Conservation (phyloP, 1,140 invertebrate genomes). For the Drosophila pandora region DNA sequence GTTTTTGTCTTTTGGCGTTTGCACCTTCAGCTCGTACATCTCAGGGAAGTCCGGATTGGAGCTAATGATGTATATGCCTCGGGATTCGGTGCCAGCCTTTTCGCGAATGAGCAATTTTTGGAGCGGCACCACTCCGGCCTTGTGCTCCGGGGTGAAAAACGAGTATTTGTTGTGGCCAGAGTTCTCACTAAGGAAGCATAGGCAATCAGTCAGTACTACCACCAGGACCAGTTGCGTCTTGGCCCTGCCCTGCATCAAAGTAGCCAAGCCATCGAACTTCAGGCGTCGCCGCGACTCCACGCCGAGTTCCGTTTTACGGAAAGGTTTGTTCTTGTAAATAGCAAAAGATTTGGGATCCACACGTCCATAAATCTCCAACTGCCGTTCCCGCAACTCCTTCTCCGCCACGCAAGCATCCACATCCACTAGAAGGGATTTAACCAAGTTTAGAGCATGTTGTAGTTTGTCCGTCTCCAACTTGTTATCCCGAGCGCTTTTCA, state of each 20-base stretch:
- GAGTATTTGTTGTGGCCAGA: constrained; percentile 91
- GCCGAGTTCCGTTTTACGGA: constrained; percentile 97
- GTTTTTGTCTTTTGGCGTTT: constrained; percentile 94
- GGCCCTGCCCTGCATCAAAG: constrained; percentile 92
- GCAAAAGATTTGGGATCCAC: constrained; percentile 97
- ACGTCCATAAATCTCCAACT: constrained; percentile 96
- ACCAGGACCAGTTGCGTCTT: constrained; percentile 93
- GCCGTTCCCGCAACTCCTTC: constrained; percentile 94
- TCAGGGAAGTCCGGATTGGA: constrained; percentile 94
- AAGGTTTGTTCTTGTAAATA: constrained; percentile 92
- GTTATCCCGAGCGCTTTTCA: constrained; percentile 94
- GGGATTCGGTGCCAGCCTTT: constrained; percentile 93
- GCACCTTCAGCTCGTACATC: constrained; percentile 97
- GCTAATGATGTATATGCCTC: constrained; percentile 94
- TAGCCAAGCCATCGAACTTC: constrained; percentile 93
- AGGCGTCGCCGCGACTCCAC: constrained; percentile 92
- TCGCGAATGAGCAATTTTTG: constrained; percentile 96
- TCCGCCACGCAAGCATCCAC: constrained; percentile 96
- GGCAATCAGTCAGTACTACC: constrained; percentile 94
- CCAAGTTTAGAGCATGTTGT: constrained; percentile 89
- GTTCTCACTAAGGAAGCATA: constrained; percentile 96
- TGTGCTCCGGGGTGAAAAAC: constrained; percentile 94
- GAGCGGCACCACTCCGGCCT: constrained; percentile 94
- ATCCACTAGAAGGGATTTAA: constrained; percentile 94
- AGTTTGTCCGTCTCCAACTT: constrained; percentile 89